Base-by-base conservation (phyloP, 2,113 vertebrate genomes). In the Phalacrocorax pelagicus region DNA sequence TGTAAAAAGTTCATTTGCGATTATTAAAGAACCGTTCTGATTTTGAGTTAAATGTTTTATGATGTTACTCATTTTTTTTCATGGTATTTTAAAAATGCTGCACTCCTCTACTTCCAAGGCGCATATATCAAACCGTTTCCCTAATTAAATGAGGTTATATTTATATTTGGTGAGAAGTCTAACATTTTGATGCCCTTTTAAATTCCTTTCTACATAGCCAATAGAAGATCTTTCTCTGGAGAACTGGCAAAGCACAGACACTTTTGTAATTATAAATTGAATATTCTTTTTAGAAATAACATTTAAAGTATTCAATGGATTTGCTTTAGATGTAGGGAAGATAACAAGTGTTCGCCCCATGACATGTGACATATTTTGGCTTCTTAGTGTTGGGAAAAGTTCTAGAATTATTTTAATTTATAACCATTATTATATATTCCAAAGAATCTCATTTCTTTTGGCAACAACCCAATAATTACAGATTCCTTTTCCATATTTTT, bases 11-110 rank as follows among this genome's bases (percentile, higher is more conserved):
- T 95, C 49, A 74, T 77, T 92, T 97, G 85, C 59, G 19, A 91
- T 93, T 92, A 98, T 98, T 98, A 98, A 98, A 98, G 78, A 97
- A 95, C 88, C 1, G 2, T 97, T 98, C 88, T 96, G 96, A 96
- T 97, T 97, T 97, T 96, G 90, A 95, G 88, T 97, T 97, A 94
- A 96, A 92, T 97, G 80, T 75, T 98, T 97, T 95, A 63, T 83
- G 80, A 95, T 91, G 81, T 96, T 90, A 89, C 65, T 96, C 21
- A 15, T 91, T 69, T 82, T 87, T 85, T 85, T 57, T 57, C 54
- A 65, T 62, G 81, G 8, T 83, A 87, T 91, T 72, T 95, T 52
- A 83, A 75, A 69, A 87, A 15, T 30, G 12, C 40, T 86, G 42
- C 40, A 32, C 63, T 95, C 87, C 36, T 75, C 44, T 16, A 1